Base-by-base conservation (phyloP, 2,113 vertebrate genomes). In the Myxocyprinus asiaticus region DNA sequence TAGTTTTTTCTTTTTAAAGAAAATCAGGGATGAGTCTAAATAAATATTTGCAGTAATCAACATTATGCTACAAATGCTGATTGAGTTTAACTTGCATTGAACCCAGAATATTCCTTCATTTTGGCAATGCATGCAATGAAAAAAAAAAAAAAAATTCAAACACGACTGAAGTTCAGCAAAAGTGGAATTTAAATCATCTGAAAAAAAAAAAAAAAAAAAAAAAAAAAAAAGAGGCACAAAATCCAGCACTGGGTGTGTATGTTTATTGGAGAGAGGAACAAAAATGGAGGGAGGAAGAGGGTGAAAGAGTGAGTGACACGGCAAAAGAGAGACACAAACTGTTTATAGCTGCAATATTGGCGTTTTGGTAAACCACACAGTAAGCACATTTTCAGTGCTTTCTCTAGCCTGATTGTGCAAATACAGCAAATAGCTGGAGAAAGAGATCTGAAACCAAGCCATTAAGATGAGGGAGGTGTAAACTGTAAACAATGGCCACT, bases 391-490 rank as follows among this genome's bases (percentile, higher is more conserved):
- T 76, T 44, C 47, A 51, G 22, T 55, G 22, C 22, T 53, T 65
- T 64, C 62, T 64, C 61, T 55, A 50, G 6, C 9, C 61, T 17
- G 50, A 65, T 65, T 65, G 14, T 15, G 33, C 73, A 65, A 65
- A 65, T 65, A 48, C 48, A 65, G 47, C 48, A 76, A 44, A 76
- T 11, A 53, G 62, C 73, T 8, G 43, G 22, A 65, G 22, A 76
- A 65, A 76, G 62, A 76, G 61, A 76, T 76, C 47, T 76, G 73
- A 76, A 76, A 76, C 61, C 65, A 50, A 55, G 62, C 47, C 48
- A 50, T 14, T 51, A 9, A 76, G 70, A n/a, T 6, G 6, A 12
- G 61, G 45, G 73, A 44, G 12, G 62, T 65, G 9, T 76, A 65
- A 65, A 65, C 48, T 43, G 62, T 76, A 65, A 64, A 76, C 74